Evolutionary conservation across 2,797 vertebrate genomes (phyloP), one percentile per base, ranked within the genome.

Genomic region (Meriones psammophilus): DNA sequence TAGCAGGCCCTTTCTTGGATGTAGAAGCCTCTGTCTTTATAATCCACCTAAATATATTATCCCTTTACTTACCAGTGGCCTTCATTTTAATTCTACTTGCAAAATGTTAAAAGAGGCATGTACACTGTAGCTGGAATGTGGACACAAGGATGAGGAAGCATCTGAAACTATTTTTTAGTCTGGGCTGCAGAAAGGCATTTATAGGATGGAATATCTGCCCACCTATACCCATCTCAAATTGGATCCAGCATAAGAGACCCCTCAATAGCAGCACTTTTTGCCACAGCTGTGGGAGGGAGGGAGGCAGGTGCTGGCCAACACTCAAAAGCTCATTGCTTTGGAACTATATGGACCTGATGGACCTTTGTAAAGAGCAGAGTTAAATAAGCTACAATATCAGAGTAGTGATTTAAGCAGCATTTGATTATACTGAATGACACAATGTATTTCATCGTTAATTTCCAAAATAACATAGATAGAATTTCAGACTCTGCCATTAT

Each of bases 121-220:
- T 39, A 81, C 6, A 36, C 78, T 74, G 33, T 42, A 17, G 50
- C 69, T 74, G 18, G 69, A 46, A 64, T 54, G 7, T 73, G 64
- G 69, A 69, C 89, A 77, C 50, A 84, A 46, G 5, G n/a, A 88
- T 9, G 50, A 18, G 20, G 80, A 33, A 17, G 26, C 20, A 68
- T 60, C 71, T 66, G 3, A 33, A 85, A 86, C 88, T 92, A 56
- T 71, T 95, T 50, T 92, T 86, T 64, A 96, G 89, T 46, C 30
- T 77, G 91, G 60, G 89, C 85, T 95, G 91, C 90, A 95, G 54
- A 80, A 81, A 97, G 89, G 69, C 64, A 42, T 36, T 60, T 83
- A 36, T 50, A 30, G 85, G 85, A 74, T 36, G 33, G 58, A 76
- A 12, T 86, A 20, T 1, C 68, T 60, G 80, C 69, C 64, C 62